Percentiles rank a stretch among this genome's conserved stretches.
Conservation (phyloP, 2,113 vertebrate genomes). For the Microcebus tavaratra region DNA sequence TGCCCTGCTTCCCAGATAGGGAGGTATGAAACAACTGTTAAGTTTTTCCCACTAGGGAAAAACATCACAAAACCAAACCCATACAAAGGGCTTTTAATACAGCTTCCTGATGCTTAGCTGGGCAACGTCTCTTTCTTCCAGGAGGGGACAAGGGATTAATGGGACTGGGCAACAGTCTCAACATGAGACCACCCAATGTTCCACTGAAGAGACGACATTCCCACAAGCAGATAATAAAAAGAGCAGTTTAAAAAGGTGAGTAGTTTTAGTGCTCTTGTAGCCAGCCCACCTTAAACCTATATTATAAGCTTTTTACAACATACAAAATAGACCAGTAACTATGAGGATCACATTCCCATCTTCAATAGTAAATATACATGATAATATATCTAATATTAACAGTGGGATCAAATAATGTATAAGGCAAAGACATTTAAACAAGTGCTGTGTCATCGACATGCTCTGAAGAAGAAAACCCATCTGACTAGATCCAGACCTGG, state of each 20-base stretch:
- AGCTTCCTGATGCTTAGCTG: constrained; percentile 64
- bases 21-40: constrained; percentile 44
- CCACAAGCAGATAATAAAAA: constrained; percentile 66
- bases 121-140: constrained; percentile 66
- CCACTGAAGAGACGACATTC: constrained; percentile 54
- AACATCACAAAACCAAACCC: constrained; percentile 68
- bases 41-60: constrained; percentile 53
- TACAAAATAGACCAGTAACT: constrained; percentile 90
- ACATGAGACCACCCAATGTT: constrained; percentile 72
- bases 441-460: constrained; percentile 48
- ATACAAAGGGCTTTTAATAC: constrained; percentile 60
- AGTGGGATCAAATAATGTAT: constrained; percentile 77
- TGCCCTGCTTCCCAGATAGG: constrained; percentile 36
- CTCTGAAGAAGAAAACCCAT: constrained; percentile 35
- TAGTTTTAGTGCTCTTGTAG: constrained; percentile 61
- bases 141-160: constrained; percentile 38
- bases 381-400: constrained; percentile 83
- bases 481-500: not conserved
- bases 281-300: constrained; percentile 81
- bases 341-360: constrained; percentile 81
- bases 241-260: constrained; percentile 69
- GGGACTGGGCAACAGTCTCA: constrained; percentile 78
- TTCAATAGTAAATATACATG: constrained; percentile 85
- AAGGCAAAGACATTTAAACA: constrained; percentile 87
- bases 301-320: constrained; percentile 89